Evolutionary conservation across 2,888 invertebrate genomes (phyloP).

Genomic region (Mimachlamys varia): DNA sequence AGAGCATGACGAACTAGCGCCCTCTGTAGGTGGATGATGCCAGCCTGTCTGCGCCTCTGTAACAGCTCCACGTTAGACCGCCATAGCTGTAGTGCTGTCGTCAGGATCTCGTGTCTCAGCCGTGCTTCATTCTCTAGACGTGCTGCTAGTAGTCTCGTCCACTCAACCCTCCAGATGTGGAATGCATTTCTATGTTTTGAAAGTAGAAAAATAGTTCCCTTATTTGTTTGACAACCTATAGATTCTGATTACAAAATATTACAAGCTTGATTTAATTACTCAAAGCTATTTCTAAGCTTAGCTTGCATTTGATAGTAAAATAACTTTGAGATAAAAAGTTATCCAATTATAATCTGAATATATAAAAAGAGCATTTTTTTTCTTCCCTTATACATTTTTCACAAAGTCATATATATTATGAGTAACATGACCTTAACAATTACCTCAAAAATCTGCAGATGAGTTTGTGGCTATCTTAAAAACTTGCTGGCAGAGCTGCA

Average conservation of each 20-base stretch:
- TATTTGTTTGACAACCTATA: background rate
- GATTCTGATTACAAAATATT: background rate
- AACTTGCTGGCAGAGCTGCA: too few relatives aligned
- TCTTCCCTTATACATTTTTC: too few relatives aligned
- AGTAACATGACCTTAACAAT: too few relatives aligned
- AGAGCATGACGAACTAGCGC: slow-evolving; percentile 65
- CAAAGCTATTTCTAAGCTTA: too few relatives aligned
- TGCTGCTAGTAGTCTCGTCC: slow-evolving; percentile 37
- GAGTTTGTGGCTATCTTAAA: too few relatives aligned
- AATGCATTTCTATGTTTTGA: background rate
- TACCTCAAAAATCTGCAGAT: too few relatives aligned
- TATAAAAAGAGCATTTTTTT: too few relatives aligned
- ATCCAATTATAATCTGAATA: too few relatives aligned
- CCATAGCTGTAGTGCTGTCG: slow-evolving; percentile 64
- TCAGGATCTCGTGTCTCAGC: slow-evolving; percentile 60
- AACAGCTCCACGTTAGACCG: slow-evolving; percentile 61
- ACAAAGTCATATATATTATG: too few relatives aligned
- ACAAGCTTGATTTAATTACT: too few relatives aligned
- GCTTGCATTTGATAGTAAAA: too few relatives aligned
- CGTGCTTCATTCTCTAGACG: slow-evolving; percentile 58
- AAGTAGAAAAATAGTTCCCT: background rate
- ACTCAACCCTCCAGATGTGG: slow-evolving; percentile 57
- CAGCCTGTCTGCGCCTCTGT: slow-evolving; percentile 63
- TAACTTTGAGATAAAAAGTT: too few relatives aligned
- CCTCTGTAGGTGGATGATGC: slow-evolving; percentile 64